phyloP scores from a whole-genome alignment of 2,888 invertebrate species.

The Conops quadrifasciatus region DNA sequence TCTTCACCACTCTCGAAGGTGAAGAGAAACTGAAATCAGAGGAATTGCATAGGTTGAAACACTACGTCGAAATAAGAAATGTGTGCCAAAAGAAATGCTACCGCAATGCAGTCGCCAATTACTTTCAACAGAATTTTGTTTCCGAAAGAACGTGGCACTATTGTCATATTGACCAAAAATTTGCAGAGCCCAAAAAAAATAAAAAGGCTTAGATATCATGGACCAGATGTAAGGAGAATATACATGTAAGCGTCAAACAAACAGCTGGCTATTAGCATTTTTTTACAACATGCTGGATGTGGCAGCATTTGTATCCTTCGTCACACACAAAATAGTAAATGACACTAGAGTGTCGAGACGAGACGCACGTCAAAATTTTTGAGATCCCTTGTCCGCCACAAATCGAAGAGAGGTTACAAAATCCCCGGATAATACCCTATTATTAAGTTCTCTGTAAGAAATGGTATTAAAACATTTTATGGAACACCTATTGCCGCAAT shows the following conservation, averaged over 20 bases:
- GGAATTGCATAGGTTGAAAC: conserved; percentile 21
- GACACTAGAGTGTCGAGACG: background rate
- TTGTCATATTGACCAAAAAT: conserved; percentile 12
- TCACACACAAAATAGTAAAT: background rate
- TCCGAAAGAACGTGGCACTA: background rate
- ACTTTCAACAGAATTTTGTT: conserved; percentile 15
- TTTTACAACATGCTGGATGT: conserved; percentile 14
- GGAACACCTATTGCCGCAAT: background rate
- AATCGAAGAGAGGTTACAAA: background rate
- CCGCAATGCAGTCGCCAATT: conserved; percentile 7
- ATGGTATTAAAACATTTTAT: conserved; percentile 1
- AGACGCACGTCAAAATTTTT: conserved; percentile 6
- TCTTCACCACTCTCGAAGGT: conserved; percentile 26
- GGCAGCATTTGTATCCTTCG: background rate
- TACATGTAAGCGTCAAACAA: conserved; percentile 27
- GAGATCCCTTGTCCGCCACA: background rate
- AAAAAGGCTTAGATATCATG: conserved; percentile 32
- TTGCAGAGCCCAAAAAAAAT: conserved; percentile 18
- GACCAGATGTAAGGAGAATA: conserved; percentile 33
- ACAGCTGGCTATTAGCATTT: conserved; percentile 22
- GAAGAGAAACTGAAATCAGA: conserved; percentile 1
- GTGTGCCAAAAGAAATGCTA: conserved; percentile 25
- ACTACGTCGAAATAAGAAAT: conserved; percentile 20
- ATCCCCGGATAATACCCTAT: background rate
- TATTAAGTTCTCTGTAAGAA: conserved; percentile 1